phyloP scores from a whole-genome alignment of 2,888 invertebrate genomes.

The Drosophila mayaguana region DNA sequence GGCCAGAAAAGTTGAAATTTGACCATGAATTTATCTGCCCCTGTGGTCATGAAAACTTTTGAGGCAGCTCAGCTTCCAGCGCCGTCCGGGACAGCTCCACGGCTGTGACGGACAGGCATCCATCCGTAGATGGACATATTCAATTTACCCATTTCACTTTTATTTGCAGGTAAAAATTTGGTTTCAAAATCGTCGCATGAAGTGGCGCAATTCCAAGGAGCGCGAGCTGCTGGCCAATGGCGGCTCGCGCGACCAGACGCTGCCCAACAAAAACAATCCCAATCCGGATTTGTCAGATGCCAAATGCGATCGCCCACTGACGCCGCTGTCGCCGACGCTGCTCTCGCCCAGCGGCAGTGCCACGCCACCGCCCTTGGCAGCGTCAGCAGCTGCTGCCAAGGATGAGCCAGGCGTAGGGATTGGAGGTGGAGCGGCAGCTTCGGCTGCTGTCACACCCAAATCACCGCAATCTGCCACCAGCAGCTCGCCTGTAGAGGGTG shows the following conservation, averaged over 20 bases:
- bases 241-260: constrained; percentile 96
- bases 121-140: constrained; percentile 51
- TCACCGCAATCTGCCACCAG: constrained; percentile 73
- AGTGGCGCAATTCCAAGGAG: constrained; percentile 98
- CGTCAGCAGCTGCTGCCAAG: constrained; percentile 28
- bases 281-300: constrained; percentile 97
- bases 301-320: constrained; percentile 91
- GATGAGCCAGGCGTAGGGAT: constrained; percentile 38
- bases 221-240: constrained; percentile 96
- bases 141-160: constrained; percentile 62
- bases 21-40: constrained; percentile 60
- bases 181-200: constrained; percentile 99
- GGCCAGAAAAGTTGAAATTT: constrained; percentile 48
- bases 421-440: constrained; percentile 11
- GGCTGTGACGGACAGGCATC: constrained; percentile 60
- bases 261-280: constrained; percentile 98
- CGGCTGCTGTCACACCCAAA: constrained; percentile 60
- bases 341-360: constrained; percentile 72
- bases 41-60: constrained; percentile 66
- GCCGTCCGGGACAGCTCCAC: constrained; percentile 12
- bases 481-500: constrained; percentile 61
- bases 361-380: constrained; percentile 61
- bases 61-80: neutral
- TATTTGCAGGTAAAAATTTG: constrained; percentile 88
- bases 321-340: constrained; percentile 84